phyloP scores from a whole-genome alignment of 2,797 vertebrate genomes.

The Cirrhinus molitorella region DNA sequence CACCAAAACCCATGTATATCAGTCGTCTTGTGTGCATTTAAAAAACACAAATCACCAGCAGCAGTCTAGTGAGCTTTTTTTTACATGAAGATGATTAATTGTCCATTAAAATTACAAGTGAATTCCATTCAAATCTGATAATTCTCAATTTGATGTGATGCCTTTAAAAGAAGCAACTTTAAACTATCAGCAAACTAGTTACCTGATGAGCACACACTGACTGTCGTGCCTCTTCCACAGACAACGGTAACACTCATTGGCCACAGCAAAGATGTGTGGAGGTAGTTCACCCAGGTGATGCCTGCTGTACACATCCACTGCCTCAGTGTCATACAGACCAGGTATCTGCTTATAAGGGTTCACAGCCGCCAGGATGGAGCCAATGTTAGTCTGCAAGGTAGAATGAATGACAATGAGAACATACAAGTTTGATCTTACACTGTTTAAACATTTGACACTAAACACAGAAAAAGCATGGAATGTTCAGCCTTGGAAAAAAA shows the following conservation, averaged over 20 bases:
- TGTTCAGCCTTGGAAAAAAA: neutral
- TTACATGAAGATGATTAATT: neutral
- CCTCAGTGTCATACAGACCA: slow-evolving; percentile 82
- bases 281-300: slow-evolving; percentile 92
- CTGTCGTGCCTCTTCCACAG: slow-evolving; percentile 94
- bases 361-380: slow-evolving; percentile 91
- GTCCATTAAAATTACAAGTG: neutral
- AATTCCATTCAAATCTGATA: neutral
- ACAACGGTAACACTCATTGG: slow-evolving; percentile 94
- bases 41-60: neutral
- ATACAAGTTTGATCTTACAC: neutral
- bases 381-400: slow-evolving; percentile 87
- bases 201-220: slow-evolving; percentile 95
- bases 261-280: slow-evolving; percentile 91
- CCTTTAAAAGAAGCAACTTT: neutral
- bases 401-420: neutral
- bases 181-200: slow-evolving; percentile 21
- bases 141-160: neutral
- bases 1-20: neutral
- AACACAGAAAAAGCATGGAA: neutral
- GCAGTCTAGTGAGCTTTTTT: neutral
- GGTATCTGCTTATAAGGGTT: slow-evolving; percentile 90
- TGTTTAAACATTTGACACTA: neutral
- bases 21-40: neutral
- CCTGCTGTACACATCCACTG: slow-evolving; percentile 86